Evolutionary conservation across 2,888 invertebrate genomes (phyloP).

Genomic region (Archips xylosteana): DNA sequence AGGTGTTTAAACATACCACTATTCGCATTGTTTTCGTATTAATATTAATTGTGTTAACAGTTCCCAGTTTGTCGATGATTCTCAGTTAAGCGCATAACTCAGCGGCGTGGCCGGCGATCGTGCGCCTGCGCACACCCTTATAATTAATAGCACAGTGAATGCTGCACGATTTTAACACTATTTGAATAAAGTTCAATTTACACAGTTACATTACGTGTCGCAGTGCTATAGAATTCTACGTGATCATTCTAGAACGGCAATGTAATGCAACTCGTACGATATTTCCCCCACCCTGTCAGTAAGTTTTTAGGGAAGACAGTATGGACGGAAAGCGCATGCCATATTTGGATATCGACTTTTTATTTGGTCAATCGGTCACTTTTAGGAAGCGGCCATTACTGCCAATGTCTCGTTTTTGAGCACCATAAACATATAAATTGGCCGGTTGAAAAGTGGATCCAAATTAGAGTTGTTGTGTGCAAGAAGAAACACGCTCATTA

Average conservation of each 20-base stretch:
- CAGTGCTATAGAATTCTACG: not conserved
- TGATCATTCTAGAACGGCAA: not conserved
- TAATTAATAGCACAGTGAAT: slow-evolving; percentile 35
- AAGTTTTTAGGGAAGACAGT: not conserved
- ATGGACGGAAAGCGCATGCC: not conserved
- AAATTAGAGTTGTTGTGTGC: not conserved
- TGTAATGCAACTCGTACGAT: not conserved
- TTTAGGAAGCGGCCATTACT: not conserved
- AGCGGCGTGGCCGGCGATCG: slow-evolving; percentile 16
- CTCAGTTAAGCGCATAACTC: slow-evolving; percentile 1
- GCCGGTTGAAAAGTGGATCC: not conserved
- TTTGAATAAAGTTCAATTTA: slow-evolving; percentile 5
- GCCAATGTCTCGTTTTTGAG: not conserved
- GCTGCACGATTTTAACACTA: slow-evolving; percentile 10
- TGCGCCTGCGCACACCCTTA: slow-evolving; percentile 23
- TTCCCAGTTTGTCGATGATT: not conserved
- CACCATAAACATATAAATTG: not conserved
- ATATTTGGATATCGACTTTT: not conserved
- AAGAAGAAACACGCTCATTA: not conserved
- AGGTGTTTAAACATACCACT: too few species aligned
- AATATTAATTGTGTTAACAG: not conserved
- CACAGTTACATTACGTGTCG: not conserved
- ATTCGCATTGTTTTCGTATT: too few species aligned
- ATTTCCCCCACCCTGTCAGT: not conserved
- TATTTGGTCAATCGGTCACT: not conserved